phyloP scores from a whole-genome alignment of 2,113 vertebrate species.

The Globicephala melas region DNA sequence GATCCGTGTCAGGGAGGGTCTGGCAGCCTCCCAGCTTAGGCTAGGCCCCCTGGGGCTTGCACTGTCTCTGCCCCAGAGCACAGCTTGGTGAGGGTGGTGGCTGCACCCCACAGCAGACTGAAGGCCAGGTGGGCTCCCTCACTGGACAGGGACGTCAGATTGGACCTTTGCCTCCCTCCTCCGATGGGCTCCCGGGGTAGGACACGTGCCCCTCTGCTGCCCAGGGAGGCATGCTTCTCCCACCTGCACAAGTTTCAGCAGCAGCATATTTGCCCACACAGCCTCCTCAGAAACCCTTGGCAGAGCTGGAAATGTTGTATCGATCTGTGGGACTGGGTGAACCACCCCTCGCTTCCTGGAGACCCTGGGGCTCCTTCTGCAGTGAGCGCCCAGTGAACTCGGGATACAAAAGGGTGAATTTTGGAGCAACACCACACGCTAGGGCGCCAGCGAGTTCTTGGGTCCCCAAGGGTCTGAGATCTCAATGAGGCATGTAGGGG shows the following conservation, averaged over 20 bases:
- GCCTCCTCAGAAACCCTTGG: not conserved
- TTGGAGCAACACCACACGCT: not conserved
- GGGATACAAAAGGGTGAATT: not conserved
- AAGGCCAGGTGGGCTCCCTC: not conserved
- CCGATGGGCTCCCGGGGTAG: not conserved
- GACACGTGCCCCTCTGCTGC: not conserved
- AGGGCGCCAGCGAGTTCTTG: not conserved
- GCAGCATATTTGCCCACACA: not conserved
- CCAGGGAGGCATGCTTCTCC: not conserved
- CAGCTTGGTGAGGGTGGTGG: not conserved
- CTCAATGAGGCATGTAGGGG: not conserved
- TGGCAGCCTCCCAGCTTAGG: not conserved
- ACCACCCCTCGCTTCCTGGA: accelerated
- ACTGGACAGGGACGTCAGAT: not conserved
- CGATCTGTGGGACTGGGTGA: not conserved
- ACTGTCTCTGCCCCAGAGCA: not conserved
- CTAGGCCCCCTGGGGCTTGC: not conserved
- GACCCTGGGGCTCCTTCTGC: not conserved
- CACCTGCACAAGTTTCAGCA: not conserved
- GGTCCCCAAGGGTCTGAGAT: not conserved
- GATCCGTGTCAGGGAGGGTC: not conserved
- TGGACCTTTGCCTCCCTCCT: not conserved
- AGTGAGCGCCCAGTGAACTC: not conserved
- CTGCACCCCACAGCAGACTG: not conserved
- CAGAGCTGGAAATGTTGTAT: not conserved